Base-by-base conservation (phyloP, 2,113 vertebrate genomes). In the Ursus arctos region DNA sequence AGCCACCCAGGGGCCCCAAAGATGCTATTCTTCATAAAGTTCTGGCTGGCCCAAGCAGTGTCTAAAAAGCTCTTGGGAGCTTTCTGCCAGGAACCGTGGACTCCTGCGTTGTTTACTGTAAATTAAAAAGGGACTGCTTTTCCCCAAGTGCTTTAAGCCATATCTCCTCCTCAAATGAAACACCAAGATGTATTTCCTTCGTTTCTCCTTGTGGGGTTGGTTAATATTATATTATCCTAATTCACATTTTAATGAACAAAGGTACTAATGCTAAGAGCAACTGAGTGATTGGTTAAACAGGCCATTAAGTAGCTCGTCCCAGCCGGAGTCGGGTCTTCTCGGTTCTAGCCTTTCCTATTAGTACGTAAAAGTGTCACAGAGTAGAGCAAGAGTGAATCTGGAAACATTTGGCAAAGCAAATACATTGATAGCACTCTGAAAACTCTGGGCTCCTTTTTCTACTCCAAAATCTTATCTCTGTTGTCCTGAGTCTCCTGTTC, bases 231-330 rank as follows among this genome's bases (percentile, higher is more conserved):
- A 83, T 81, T 80, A 80, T 33, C 51, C 31, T 90, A 22, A 94
- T 57, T 97, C 33, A 43, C 57, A 91, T 81, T 88, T 80, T 77
- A 93, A 91, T 5, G 63, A 53, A 76, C 43, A 61, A 94, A 47
- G 53, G 14, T 43, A 89, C 26, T 69, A 49, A 69, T 11, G 26
- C 16, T 83, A n/a, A 55, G 33, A 93, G 76, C 4, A 57, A 47
- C 2, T 65, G 18, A 40, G 28, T 40, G 19, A 63, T 7, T 80
- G 51, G 61, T 55, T 94, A 36, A 80, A 93, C 2, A 59, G 43
- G 21, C 65, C 33, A 91, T 21, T 53, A 84, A 87, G 21, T 59
- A 15, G 80, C 8, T 92, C 40, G 91, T 26, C 1, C 16, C 40
- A 82, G 61, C 36, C 33, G 28, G 81, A 22, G 28, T 18, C 33